Evolutionary conservation across 2,113 vertebrate genomes (phyloP).

Genomic region (Sturnira hondurensis): DNA sequence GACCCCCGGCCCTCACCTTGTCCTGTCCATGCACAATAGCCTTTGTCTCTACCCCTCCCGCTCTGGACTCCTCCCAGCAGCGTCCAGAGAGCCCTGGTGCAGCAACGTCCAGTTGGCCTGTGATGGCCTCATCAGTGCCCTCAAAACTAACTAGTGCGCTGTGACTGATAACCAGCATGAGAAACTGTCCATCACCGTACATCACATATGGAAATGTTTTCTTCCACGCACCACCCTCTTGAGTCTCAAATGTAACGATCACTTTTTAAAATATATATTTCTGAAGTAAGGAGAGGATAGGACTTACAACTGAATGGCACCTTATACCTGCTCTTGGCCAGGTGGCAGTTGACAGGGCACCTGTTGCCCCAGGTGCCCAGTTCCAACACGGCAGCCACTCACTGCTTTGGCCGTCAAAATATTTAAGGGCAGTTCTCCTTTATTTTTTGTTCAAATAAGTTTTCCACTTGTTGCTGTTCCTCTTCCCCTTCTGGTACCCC

Average conservation of each 20-base stretch:
- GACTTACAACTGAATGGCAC: neutral
- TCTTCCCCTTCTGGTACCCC: no score
- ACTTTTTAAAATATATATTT: neutral
- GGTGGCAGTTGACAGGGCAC: no score
- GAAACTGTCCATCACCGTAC: neutral
- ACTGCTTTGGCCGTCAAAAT: neutral
- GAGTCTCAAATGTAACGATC: neutral
- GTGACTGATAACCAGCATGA: neutral
- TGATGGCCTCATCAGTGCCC: neutral
- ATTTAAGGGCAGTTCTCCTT: no score
- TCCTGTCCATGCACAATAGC: neutral
- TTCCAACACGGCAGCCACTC: rapidly evolving
- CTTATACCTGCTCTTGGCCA: neutral
- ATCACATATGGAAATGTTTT: neutral
- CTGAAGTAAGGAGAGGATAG: neutral
- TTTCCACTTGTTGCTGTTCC: no score
- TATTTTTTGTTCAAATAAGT: no score
- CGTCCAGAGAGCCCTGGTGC: neutral
- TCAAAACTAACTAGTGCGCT: neutral
- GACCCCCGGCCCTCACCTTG: neutral
- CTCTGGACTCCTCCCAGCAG: neutral
- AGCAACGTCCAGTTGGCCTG: neutral
- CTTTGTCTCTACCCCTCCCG: no score
- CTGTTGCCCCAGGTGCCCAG: no score
- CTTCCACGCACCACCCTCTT: neutral